Conservation (phyloP, 2,888 invertebrate genomes). For the Drosophila suboccidentalis region DNA sequence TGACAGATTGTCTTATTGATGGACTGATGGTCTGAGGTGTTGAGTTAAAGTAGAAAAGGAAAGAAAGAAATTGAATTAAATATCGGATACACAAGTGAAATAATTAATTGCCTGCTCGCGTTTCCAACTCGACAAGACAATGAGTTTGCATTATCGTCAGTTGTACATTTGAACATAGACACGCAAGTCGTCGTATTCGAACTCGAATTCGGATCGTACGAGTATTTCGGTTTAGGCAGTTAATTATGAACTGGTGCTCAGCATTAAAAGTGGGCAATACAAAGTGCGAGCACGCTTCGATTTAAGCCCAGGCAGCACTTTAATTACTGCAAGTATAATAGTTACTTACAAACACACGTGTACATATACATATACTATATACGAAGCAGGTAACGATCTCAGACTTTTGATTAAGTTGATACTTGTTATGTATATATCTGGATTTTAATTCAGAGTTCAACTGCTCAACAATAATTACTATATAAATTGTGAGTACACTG, state of each 20-base stretch:
- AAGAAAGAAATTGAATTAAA: conserved; percentile 59
- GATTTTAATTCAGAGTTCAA: conserved; percentile 52
- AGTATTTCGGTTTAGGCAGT: conserved; percentile 27
- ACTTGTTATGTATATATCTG: conserved; percentile 11
- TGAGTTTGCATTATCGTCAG: conserved; percentile 76
- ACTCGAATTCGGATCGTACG: conserved; percentile 28
- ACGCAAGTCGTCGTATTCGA: conserved; percentile 63
- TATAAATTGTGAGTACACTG: conserved; percentile 22
- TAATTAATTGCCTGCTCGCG: conserved; percentile 71
- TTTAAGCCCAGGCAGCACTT: conserved; percentile 9
- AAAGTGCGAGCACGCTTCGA: conserved; percentile 38
- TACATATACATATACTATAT: conserved; percentile 3
- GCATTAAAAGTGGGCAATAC: conserved; percentile 26
- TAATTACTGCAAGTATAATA: conserved; percentile 4
- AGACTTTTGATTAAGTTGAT: conserved; percentile 11
- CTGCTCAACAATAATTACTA: conserved; percentile 61
- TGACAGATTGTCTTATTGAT: conserved; percentile 21
- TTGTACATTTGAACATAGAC: conserved; percentile 68
- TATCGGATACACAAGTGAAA: conserved; percentile 58
- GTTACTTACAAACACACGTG: conserved; percentile 1
- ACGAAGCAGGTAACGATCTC: neutral
- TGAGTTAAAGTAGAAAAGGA: conserved; percentile 42
- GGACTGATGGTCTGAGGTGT: conserved; percentile 23
- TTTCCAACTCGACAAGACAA: conserved; percentile 52
- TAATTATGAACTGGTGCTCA: conserved; percentile 39